Conservation (phyloP, 2,797 vertebrate genomes). For the Catamblyrhynchus diadema region DNA sequence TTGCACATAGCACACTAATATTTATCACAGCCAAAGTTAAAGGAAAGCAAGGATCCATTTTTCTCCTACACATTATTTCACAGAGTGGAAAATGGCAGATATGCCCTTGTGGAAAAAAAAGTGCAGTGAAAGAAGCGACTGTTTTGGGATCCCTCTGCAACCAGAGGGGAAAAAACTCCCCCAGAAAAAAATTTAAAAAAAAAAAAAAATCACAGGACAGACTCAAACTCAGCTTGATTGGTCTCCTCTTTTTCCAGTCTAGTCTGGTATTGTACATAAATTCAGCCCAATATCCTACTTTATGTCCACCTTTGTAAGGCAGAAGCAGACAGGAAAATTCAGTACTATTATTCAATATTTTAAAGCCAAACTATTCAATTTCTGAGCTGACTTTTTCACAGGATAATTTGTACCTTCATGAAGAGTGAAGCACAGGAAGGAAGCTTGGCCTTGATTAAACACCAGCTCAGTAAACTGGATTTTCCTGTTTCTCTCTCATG, state of each 20-base stretch:
- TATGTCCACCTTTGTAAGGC: not conserved
- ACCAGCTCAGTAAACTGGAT: not conserved
- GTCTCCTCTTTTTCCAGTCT: not conserved
- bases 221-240: accelerated
- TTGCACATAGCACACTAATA: not conserved
- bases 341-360: not conserved
- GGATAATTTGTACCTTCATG: not conserved
- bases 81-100: not conserved
- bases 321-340: not conserved
- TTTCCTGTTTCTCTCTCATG: not conserved
- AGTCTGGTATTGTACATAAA: not conserved
- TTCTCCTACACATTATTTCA: not conserved
- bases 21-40: not conserved
- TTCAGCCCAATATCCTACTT: not conserved
- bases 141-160: not conserved
- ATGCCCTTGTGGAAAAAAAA: not conserved
- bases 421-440: not conserved
- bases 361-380: not conserved
- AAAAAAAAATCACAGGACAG: not conserved
- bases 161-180: not conserved
- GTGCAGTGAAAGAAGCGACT: not conserved
- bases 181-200: not conserved
- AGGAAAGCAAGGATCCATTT: not conserved
- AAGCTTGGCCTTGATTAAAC: not conserved
- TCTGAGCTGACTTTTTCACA: not conserved